Base-by-base conservation (phyloP, 2,797 vertebrate genomes). In the Acropternis orthonyx region DNA sequence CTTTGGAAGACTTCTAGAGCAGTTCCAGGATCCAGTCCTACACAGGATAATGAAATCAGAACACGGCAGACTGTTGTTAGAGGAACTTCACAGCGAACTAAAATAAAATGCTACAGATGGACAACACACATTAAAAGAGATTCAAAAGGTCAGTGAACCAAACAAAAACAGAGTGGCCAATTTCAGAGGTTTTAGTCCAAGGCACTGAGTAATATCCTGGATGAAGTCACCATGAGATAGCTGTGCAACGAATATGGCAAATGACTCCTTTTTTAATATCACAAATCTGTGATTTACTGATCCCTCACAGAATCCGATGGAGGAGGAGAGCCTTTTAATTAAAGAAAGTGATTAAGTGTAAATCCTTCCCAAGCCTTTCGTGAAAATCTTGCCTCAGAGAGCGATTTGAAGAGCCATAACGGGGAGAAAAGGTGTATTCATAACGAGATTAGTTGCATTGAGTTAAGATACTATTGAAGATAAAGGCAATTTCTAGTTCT, bases 281-380 rank as follows among this genome's bases (percentile, higher is more conserved):
- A 82, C 19, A 85, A 77, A 85, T 67, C 59, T 52, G 44, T 71
- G 51, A 83, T 93, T 78, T 89, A 95, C 90, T 90, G 90, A 94
- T 94, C 15, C 24, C 87, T 88, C 68, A 26, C 67, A 80, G 52
- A 87, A 56, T 28, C 3, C 56, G 66, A 94, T 66, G 51, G 54
- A 84, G 43, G 27, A 93, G 32, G 44, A 89, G 41, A 67, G 72
- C 68, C 20, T 72, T 91, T 92, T 90, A 95, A 95, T 95, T 95
- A 93, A 92, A 95, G 62, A 6, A 92, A 74, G 66, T 48, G 58
- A 95, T 89, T 88, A 92, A 94, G 75, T 69, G n/a, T 36, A 94
- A 95, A 95, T 88, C 76, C 55, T 81, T 84, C 62, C 67, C 46
- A 73, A 89, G 77, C 15, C 52, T 51, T 92, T 83, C 26, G 68